Evolutionary conservation across 1,140 invertebrate species (phyloP).

Genomic region (Cyphomyrmex costatus): DNA sequence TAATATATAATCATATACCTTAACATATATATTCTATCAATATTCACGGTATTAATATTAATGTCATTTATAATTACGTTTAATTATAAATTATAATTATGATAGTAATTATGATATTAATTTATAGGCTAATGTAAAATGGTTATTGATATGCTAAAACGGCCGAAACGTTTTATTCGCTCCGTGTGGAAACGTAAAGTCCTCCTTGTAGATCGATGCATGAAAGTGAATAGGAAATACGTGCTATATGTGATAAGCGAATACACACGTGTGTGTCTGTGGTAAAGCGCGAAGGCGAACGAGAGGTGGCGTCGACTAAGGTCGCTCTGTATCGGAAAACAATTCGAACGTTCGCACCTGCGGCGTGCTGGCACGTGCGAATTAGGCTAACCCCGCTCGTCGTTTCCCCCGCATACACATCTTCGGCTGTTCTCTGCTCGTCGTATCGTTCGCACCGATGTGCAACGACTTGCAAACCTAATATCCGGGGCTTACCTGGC

Average conservation of each 20-base stretch:
- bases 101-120: slow-evolving; percentile 32
- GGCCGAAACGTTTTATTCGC: neutral
- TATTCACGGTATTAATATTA: slow-evolving; percentile 36
- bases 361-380: slow-evolving; percentile 59
- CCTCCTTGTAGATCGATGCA: slow-evolving; percentile 36
- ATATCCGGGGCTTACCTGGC: slow-evolving; percentile 72
- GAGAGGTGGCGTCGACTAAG: slow-evolving; percentile 40
- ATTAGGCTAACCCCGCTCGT: slow-evolving; percentile 49
- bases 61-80: slow-evolving; percentile 19
- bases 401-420: slow-evolving; percentile 7
- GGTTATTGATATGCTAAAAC: neutral
- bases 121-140: slow-evolving; percentile 14
- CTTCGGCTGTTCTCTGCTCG: slow-evolving; percentile 44
- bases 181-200: slow-evolving; percentile 2
- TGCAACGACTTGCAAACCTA: slow-evolving; percentile 69
- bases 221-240: slow-evolving; percentile 14
- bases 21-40: neutral
- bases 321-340: slow-evolving; percentile 78
- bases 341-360: slow-evolving; percentile 77
- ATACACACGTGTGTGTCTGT: neutral
- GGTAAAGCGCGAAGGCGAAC: slow-evolving; percentile 43
- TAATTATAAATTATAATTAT: slow-evolving; percentile 23
- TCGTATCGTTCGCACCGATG: slow-evolving; percentile 1
- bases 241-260: neutral
- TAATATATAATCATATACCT: slow-evolving; percentile 5